Base-by-base conservation (phyloP, 2,888 invertebrate genomes). In the Mythimna albipuncta region DNA sequence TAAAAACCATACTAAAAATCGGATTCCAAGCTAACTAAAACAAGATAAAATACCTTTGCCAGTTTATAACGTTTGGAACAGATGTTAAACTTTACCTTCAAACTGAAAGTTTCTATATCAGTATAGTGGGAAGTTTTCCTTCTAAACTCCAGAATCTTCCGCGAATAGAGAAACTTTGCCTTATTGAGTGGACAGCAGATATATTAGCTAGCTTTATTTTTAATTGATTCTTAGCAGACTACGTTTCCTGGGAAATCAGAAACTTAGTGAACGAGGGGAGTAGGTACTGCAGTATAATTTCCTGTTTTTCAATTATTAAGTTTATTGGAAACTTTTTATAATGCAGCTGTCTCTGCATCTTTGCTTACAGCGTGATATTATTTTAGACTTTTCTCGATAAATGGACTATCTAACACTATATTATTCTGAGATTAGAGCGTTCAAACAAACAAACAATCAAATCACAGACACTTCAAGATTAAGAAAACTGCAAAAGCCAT, bases 51-150 rank as follows among this genome's bases (percentile, higher is more conserved):
- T 69, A 71, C 70, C 47, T 80, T 75, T 47, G 32, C 50, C 54
- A 64, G 79, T 83, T 67, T 78, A 73, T 83, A 80, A 77, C 69
- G 61, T 79, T 67, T 69, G 64, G 72, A 80, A 64, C 81, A 79
- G 79, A 85, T 83, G 84, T 79, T 75, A 62, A 86, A 86, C 71
- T 85, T 85, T 75, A 70, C 61, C 59, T 74, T 13, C 35, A 55
- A 61, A 61, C 13, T 41, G 69, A 64, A 69, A 52, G 55, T 73
- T 72, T 57, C 32, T 69, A 50, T 63, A 77, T 54, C 59, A n/a
- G 57, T 72, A 77, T 38, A 77, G 59, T 69, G 65, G 64, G 75
- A 73, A 80, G 76, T 83, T 82, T 64, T 16, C 10, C 41, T 13
- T 41, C 32, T 57, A 1, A 69, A 81, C 77, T 84, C 52, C n/a